These are phyloP conservation scores for Dioctria linearis DNA, from an alignment of 2,888 invertebrate genomes.

Conservation along the genomic window DNA sequence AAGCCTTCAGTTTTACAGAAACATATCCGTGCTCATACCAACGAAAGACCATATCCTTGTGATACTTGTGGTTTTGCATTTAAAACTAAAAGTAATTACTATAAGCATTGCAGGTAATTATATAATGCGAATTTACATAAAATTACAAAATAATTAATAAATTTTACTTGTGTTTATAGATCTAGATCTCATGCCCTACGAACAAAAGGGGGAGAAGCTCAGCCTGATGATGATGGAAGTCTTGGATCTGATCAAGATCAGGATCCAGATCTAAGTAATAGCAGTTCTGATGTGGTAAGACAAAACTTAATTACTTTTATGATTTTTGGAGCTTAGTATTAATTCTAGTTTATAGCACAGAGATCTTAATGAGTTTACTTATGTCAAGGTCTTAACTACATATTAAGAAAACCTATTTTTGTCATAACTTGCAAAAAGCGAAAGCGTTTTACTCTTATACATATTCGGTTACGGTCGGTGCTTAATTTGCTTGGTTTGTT, in stretches of 20 bases:
- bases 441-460: too few species aligned
- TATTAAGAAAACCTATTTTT: too few species aligned
- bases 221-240: slow-evolving; percentile 75
- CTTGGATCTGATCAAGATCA: slow-evolving; percentile 77
- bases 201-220: slow-evolving; percentile 75
- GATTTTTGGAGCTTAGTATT: too few species aligned
- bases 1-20: slow-evolving; percentile 95
- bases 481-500: too few species aligned
- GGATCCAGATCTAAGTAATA: slow-evolving; percentile 71
- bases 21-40: slow-evolving; percentile 94
- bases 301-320: too few species aligned
- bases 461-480: too few species aligned
- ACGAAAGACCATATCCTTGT: slow-evolving; percentile 93
- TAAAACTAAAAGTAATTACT: slow-evolving; percentile 94
- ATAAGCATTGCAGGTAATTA: slow-evolving; percentile 83
- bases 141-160: not conserved
- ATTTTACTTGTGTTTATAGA: slow-evolving; percentile 66
- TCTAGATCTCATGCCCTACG: slow-evolving; percentile 81
- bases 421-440: too few species aligned
- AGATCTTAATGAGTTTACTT: too few species aligned
- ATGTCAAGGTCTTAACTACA: too few species aligned
- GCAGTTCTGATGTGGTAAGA: slow-evolving; percentile 69
- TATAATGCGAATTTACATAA: not conserved
- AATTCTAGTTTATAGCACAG: not conserved
- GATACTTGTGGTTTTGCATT: slow-evolving; percentile 91